Percentiles rank a stretch among this genome's conserved stretches.
These are phyloP conservation scores for Cephalopachus bancanus DNA, from an alignment of 2,797 vertebrate genomes.

Conservation along the genomic window DNA sequence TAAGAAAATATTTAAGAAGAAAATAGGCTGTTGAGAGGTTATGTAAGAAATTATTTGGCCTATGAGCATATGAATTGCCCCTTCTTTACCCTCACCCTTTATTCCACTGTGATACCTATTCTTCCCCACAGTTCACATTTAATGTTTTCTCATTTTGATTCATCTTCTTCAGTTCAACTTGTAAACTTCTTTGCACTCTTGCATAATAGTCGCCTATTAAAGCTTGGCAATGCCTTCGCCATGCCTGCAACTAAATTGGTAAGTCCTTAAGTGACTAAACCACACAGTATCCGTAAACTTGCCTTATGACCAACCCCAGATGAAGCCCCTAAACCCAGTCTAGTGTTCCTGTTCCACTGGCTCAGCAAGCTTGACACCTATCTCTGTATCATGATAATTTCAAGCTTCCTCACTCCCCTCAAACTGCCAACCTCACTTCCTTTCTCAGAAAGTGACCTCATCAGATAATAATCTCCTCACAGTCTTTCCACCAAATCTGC, in stretches of 20 bases:
- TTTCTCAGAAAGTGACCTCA: background rate
- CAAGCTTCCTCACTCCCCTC: background rate
- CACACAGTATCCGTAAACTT: background rate
- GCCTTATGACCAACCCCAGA: background rate
- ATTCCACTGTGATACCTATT: background rate
- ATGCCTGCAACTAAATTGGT: background rate
- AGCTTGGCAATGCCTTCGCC: background rate
- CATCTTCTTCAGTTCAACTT: background rate
- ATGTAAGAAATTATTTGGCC: background rate
- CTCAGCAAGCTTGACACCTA: background rate
- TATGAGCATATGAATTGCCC: background rate
- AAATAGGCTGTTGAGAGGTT: background rate
- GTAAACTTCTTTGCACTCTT: background rate
- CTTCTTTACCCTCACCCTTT: background rate
- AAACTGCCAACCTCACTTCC: background rate
- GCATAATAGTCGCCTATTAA: background rate
- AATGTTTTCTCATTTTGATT: background rate
- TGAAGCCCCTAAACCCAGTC: background rate
- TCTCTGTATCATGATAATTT: background rate
- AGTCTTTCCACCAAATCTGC: background rate
- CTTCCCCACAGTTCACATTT: background rate
- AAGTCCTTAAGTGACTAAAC: background rate
- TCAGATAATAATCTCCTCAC: background rate
- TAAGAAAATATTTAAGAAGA: background rate
- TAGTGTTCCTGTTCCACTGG: background rate